Percentiles rank a stretch among this genome's conserved stretches.
Conservation (phyloP, 2,113 vertebrate species). For the Nibea albiflora region DNA sequence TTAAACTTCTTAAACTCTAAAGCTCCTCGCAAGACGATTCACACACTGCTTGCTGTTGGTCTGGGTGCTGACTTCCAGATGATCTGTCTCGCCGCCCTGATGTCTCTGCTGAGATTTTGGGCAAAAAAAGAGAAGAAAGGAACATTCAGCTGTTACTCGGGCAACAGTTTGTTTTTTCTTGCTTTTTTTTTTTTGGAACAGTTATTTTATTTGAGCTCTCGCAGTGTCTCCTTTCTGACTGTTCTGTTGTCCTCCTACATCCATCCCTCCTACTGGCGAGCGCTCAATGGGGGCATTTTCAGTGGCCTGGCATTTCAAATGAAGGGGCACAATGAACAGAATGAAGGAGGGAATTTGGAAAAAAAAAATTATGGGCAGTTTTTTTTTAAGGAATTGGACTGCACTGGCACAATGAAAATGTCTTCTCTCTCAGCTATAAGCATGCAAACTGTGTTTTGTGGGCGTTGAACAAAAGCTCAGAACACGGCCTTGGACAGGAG, state of each 20-base stretch:
- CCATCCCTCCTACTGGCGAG: conserved; percentile 41
- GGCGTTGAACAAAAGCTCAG: conserved; percentile 13
- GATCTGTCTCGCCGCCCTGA: not conserved
- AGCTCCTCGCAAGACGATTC: not conserved
- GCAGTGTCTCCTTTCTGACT: conserved; percentile 68
- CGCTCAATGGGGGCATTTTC: conserved; percentile 37
- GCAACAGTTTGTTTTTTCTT: conserved; percentile 72
- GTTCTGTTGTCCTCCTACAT: conserved; percentile 48
- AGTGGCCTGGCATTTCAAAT: conserved; percentile 53
- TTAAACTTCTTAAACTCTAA: no score
- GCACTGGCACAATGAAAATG: not conserved
- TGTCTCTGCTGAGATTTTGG: conserved; percentile 14
- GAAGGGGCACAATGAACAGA: conserved; percentile 7
- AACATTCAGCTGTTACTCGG: conserved; percentile 70
- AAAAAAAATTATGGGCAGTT: not conserved
- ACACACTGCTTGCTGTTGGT: conserved; percentile 1
- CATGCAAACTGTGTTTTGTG: not conserved
- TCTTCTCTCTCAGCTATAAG: not conserved
- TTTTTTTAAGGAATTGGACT: not conserved
- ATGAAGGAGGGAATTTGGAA: not conserved
- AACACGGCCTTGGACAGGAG: not conserved
- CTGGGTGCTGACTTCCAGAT: not conserved
- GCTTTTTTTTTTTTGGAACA: conserved; percentile 12
- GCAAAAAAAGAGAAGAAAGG: conserved; percentile 34
- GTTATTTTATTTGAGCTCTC: conserved; percentile 59